A percentile compares a stretch with the other conserved stretches of the same genome.
Evolutionary conservation across 2,888 invertebrate species (phyloP).

Genomic region (Caenorhabditis parvicauda): DNA sequence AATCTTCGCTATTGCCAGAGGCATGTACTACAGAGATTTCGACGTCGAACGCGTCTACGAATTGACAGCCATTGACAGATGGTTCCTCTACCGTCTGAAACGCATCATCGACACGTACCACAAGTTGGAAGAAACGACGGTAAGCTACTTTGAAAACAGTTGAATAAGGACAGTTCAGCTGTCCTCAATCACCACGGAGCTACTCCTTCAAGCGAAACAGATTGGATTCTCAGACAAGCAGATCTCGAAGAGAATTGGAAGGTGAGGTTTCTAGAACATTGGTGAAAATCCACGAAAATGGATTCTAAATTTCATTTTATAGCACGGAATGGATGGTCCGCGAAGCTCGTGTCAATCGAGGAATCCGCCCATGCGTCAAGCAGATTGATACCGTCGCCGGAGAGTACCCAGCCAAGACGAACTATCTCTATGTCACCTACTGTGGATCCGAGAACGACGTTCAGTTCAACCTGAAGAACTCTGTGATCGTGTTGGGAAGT

Average conservation of each 20-base stretch:
- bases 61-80: slow-evolving; percentile 86
- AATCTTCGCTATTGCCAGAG: slow-evolving; percentile 92
- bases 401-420: slow-evolving; percentile 97
- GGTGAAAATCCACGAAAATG: background rate
- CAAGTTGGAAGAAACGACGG: slow-evolving; percentile 36
- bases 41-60: slow-evolving; percentile 80
- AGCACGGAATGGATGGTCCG: slow-evolving; percentile 64
- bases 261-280: slow-evolving; percentile 41
- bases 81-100: slow-evolving; percentile 86
- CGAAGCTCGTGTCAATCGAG: slow-evolving; percentile 53
- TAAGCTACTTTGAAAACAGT: too few species aligned
- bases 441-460: slow-evolving; percentile 82
- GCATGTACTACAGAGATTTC: slow-evolving; percentile 68
- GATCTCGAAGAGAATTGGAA: slow-evolving; percentile 73
- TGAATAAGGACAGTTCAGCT: slow-evolving; percentile 10
- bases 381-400: slow-evolving; percentile 99
- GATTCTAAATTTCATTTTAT: slow-evolving; percentile 13
- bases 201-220: slow-evolving; percentile 81
- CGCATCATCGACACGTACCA: slow-evolving; percentile 75
- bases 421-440: slow-evolving; percentile 96
- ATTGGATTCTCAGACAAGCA: slow-evolving; percentile 96
- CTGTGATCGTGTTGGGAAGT: slow-evolving; percentile 69
- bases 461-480: slow-evolving; percentile 49
- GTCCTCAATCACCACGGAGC: slow-evolving; percentile 34
- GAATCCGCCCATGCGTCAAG: slow-evolving; percentile 83